Evolutionary conservation across 1,140 invertebrate genomes (phyloP).

Genomic region (Anastatus disparis): DNA sequence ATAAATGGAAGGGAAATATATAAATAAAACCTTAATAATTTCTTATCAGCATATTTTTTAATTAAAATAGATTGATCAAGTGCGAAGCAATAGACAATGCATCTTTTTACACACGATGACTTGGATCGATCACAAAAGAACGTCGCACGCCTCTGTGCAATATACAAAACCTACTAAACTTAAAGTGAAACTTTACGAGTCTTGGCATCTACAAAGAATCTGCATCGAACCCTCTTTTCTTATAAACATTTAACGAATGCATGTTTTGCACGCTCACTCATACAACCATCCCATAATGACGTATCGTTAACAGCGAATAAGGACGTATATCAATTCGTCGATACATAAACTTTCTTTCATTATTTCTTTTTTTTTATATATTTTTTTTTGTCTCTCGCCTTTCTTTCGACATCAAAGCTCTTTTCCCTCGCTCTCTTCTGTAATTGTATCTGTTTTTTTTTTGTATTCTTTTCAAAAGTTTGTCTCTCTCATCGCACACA

Average conservation of each 20-base stretch:
- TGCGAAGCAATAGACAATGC: slow-evolving; percentile 43
- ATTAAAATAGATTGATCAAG: slow-evolving; percentile 45
- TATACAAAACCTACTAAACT: slow-evolving; percentile 42
- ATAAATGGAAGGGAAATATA: no score
- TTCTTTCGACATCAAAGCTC: slow-evolving; percentile 16
- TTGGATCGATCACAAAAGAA: slow-evolving; percentile 43
- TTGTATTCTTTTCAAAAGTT: neutral
- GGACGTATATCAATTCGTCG: slow-evolving; percentile 22
- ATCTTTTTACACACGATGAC: slow-evolving; percentile 41
- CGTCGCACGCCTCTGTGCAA: slow-evolving; percentile 38
- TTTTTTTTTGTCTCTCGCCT: neutral
- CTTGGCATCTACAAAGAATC: slow-evolving; percentile 38
- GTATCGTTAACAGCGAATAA: slow-evolving; percentile 34
- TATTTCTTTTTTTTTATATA: slow-evolving; percentile 13
- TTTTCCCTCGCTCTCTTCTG: neutral
- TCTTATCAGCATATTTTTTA: slow-evolving; percentile 43
- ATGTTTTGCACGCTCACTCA: slow-evolving; percentile 37
- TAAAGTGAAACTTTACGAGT: slow-evolving; percentile 39
- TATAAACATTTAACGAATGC: slow-evolving; percentile 41
- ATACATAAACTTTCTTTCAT: slow-evolving; percentile 31
- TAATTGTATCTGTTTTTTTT: neutral
- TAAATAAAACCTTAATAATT: slow-evolving; percentile 20
- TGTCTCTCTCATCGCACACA: slow-evolving; percentile 24
- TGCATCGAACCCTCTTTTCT: slow-evolving; percentile 29
- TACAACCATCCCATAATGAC: slow-evolving; percentile 27